These are phyloP conservation scores for Melopsittacus undulatus DNA, from an alignment of 2,797 vertebrate genomes.

Conservation along the genomic window DNA sequence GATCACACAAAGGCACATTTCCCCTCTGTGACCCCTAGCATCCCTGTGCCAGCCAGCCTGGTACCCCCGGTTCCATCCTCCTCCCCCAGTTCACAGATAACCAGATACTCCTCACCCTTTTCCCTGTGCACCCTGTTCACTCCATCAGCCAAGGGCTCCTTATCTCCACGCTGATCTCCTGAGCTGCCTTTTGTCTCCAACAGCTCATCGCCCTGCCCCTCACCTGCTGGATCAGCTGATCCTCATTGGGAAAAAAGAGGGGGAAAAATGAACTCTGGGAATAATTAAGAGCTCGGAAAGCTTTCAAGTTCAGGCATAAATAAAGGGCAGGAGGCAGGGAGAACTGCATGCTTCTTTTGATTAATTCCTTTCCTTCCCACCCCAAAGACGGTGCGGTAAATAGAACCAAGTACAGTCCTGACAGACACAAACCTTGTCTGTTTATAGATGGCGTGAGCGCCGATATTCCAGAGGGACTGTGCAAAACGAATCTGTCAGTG, in stretches of 20 bases:
- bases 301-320: constrained; percentile 33
- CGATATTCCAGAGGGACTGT: constrained; percentile 33
- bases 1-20: not conserved
- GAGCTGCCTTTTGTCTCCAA: not conserved
- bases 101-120: not conserved
- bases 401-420: constrained; percentile 40
- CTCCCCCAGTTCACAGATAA: too few relatives aligned
- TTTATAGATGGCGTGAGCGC: constrained; percentile 30
- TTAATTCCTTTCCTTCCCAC: constrained; percentile 43
- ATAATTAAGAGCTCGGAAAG: constrained; percentile 25
- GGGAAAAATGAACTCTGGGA: constrained; percentile 9
- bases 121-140: not conserved
- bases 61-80: not conserved
- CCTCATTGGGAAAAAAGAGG: not conserved
- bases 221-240: constrained; percentile 27
- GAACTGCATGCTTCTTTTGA: constrained; percentile 12
- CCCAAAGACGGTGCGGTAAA: not conserved
- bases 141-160: not conserved
- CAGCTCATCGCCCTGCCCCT: not conserved
- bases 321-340: not conserved
- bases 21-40: not conserved
- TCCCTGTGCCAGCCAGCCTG: not conserved
- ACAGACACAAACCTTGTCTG: constrained; percentile 51
- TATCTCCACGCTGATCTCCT: not conserved
- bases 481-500: constrained; percentile 30